Conservation (phyloP, 2,797 vertebrate genomes). For the Rhinichthys osculus region DNA sequence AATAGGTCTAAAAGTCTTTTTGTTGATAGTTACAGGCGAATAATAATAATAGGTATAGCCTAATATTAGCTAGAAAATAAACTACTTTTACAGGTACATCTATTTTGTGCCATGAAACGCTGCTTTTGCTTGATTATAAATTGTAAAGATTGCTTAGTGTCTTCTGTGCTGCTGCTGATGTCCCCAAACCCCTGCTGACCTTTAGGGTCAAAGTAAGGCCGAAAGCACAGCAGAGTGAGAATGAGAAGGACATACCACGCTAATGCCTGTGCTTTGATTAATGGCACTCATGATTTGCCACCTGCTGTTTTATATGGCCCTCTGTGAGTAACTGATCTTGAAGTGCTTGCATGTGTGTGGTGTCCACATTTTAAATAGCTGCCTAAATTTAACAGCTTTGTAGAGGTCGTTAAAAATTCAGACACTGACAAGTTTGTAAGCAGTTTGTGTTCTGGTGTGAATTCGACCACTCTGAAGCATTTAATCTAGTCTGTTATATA, state of each 20-base stretch:
- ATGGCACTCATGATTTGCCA: slow-evolving; percentile 83
- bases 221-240: slow-evolving; percentile 26
- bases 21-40: neutral
- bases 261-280: slow-evolving; percentile 71
- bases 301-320: slow-evolving; percentile 84
- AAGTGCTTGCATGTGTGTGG: slow-evolving; percentile 78
- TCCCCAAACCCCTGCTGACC: slow-evolving; percentile 25
- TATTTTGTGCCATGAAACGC: neutral
- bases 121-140: neutral
- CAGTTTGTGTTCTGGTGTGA: slow-evolving; percentile 11
- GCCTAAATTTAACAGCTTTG: slow-evolving; percentile 87
- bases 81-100: neutral
- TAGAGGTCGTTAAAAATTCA: slow-evolving; percentile 76
- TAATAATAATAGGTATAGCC: neutral
- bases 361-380: slow-evolving; percentile 79
- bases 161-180: neutral
- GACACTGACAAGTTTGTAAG: slow-evolving; percentile 52
- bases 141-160: neutral
- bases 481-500: neutral
- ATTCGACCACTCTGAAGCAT: neutral
- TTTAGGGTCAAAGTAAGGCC: slow-evolving; percentile 31
- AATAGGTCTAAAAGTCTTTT: neutral
- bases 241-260: slow-evolving; percentile 52
- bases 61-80: neutral
- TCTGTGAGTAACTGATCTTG: slow-evolving; percentile 86